Base-by-base conservation (phyloP, 2,113 vertebrate genomes). In the Sceloporus undulatus region DNA sequence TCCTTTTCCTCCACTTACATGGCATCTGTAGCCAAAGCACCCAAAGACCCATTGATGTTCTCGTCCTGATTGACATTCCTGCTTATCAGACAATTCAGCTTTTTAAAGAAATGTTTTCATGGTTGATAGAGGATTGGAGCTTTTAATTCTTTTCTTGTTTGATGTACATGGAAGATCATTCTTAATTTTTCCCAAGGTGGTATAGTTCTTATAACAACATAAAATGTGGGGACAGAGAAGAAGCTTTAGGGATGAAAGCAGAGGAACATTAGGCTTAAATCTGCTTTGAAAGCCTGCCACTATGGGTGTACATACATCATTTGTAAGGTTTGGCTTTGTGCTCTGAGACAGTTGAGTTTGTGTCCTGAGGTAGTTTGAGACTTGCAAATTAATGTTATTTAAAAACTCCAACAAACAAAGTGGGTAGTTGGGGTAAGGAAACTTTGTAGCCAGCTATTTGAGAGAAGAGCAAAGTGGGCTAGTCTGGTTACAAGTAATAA, bases 1-100 rank as follows among this genome's bases (percentile, higher is more conserved):
- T 75, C 70, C 90, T 84, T 88, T 89, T 76, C 52, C 86, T 89
- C 84, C 62, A 86, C 27, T 1, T 59, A 89, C 79, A 3, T 27
- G 48, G 86, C 76, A 48, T 90, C 42, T 1, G 8, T 16, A 48
- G 18, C 54, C 52, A 52, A 29, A 81, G 25, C 56, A 42, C 8
- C 16, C 82, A 91, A 79, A 34, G 6, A 5, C 52, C 48, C 1
- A 0, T 25, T 81, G 56, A 84, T 59, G 56, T 34, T 38, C n/a
- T 7, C 1, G 0, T 87, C 34, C 78, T 34, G 48, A 74, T 83
- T 23, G 10, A 3, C 85, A 83, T 11, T 56, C 0, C 9, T 79
- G 19, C 2, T 73, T 34, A 65, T 40, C 27, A 54, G 21, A 70
- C 19, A 8, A 73, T 34, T 42, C 16, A 48, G 25, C 19, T 54